phyloP scores from a whole-genome alignment of 1,140 invertebrate species.

The Proales similis region DNA sequence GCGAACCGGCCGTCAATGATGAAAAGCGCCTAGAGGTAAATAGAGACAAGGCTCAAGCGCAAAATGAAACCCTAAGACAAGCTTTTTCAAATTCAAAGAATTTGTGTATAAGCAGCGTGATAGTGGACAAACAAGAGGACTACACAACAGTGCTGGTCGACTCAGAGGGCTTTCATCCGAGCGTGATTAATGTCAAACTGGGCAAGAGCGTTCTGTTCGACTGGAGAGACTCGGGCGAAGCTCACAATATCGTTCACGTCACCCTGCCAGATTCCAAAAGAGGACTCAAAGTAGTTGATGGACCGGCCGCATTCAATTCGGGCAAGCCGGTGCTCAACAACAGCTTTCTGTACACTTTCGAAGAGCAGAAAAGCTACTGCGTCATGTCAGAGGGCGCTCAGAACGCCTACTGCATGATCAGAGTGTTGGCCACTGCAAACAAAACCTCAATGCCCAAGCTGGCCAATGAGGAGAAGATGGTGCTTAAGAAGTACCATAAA shows the following conservation, averaged over 20 bases:
- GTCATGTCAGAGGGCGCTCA: constrained; percentile 51
- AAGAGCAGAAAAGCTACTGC: constrained; percentile 47
- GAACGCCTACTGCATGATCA: constrained; percentile 40
- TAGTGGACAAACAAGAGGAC: constrained; percentile 49
- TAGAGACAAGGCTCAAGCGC: background rate
- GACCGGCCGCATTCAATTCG: constrained; percentile 50
- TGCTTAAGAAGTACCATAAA: constrained; percentile 41
- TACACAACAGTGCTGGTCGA: constrained; percentile 44
- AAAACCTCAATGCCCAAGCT: constrained; percentile 43
- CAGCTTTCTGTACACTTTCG: constrained; percentile 52
- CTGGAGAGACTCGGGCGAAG: constrained; percentile 45
- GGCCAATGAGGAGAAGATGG: constrained; percentile 41
- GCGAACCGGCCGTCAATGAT: constrained; percentile 40
- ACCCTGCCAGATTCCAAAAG: constrained; percentile 47
- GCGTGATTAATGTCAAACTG: constrained; percentile 44
- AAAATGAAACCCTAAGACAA: background rate
- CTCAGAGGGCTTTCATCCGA: constrained; percentile 48
- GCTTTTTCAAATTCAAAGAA: constrained; percentile 32
- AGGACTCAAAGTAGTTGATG: constrained; percentile 45
- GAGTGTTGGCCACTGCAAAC: constrained; percentile 19
- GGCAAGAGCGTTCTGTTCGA: constrained; percentile 50
- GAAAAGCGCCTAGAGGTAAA: background rate
- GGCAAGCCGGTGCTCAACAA: constrained; percentile 47
- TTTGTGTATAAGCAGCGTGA: constrained; percentile 40
- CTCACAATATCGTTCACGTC: constrained; percentile 53